Base-by-base conservation (phyloP, 2,888 invertebrate species). In the Leucophenga montana region DNA sequence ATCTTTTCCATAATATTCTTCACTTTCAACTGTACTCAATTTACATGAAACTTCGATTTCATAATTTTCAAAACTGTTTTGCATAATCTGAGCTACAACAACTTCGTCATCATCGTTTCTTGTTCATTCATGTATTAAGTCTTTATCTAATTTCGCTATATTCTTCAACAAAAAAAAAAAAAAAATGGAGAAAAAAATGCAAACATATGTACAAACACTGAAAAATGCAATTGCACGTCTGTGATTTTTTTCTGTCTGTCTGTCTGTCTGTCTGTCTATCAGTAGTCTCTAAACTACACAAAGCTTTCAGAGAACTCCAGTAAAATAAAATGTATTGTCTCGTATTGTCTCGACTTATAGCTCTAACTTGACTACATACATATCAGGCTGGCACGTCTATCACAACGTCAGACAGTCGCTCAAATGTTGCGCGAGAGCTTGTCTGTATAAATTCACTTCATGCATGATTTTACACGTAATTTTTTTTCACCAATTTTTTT, bases 391-490 rank as follows among this genome's bases (percentile, higher is more conserved):
- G 39, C 39, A 39, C 39, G 39, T 39, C 39, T 39, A 39, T 39
- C 39, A 39, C 39, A 39, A 39, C 39, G 8, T n/a, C 50, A 50
- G 50, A 50, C 50, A 50, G 50, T 50, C 50, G 18, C 50, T 50
- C 50, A 50, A 50, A 50, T 18, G 11, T 39, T 39, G 39, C 39
- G 39, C 39, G 39, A 39, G 39, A 39, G 39, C 8, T 8, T 39
- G 39, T 50, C 50, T 50, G 50, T 50, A 50, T 59, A 59, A 59
- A 59, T 59, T 59, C 31, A 62, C 48, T 62, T 62, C 20, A 62
- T 62, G 62, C 62, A 62, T 62, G 62, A 62, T 62, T 62, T 62
- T 62, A 46, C 62, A 62, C 62, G 48, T 62, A 18, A 46, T 59
- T 31, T 59, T 59, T 33, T 33, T 18, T 22, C 27, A 27, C 20